phyloP scores from a whole-genome alignment of 2,888 invertebrate species.

The Drosophila parthenogenetica region DNA sequence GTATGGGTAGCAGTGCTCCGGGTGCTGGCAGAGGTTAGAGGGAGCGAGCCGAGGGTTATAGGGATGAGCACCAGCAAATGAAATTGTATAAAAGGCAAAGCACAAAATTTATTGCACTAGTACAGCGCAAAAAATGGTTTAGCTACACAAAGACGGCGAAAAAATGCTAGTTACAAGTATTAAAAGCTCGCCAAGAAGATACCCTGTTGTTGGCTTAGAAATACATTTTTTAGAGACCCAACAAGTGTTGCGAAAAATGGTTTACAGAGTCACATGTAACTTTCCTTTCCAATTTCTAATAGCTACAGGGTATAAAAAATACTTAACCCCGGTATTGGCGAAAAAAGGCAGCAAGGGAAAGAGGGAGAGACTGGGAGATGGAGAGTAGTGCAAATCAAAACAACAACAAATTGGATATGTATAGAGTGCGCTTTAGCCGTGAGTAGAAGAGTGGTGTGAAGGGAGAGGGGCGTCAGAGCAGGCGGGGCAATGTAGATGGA shows the following conservation, averaged over 20 bases:
- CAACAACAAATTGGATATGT: constrained; percentile 76
- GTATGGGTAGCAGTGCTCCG: constrained; percentile 15
- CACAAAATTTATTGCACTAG: constrained; percentile 73
- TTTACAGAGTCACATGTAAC: not conserved
- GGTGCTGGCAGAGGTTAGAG: constrained; percentile 9
- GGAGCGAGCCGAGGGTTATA: not conserved
- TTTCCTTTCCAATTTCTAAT: not conserved
- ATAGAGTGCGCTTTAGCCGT: constrained; percentile 52
- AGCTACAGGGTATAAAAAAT: constrained; percentile 29
- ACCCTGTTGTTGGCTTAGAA: constrained; percentile 17
- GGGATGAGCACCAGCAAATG: constrained; percentile 56
- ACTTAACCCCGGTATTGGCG: constrained; percentile 26
- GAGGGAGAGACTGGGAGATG: not conserved
- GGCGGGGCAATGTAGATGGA: not conserved
- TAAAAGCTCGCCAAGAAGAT: constrained; percentile 9
- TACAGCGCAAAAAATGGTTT: constrained; percentile 58
- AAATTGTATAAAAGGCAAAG: constrained; percentile 80
- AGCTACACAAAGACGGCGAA: constrained; percentile 32
- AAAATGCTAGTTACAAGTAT: constrained; percentile 11
- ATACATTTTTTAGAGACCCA: not conserved
- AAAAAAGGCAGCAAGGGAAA: not conserved
- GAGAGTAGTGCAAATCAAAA: constrained; percentile 72
- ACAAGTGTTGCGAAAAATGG: too few relatives aligned
- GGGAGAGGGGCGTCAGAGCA: constrained; percentile 3
- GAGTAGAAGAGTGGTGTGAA: constrained; percentile 24